Conservation (phyloP, 2,797 vertebrate genomes). For the Phrynocephalus forsythii region DNA sequence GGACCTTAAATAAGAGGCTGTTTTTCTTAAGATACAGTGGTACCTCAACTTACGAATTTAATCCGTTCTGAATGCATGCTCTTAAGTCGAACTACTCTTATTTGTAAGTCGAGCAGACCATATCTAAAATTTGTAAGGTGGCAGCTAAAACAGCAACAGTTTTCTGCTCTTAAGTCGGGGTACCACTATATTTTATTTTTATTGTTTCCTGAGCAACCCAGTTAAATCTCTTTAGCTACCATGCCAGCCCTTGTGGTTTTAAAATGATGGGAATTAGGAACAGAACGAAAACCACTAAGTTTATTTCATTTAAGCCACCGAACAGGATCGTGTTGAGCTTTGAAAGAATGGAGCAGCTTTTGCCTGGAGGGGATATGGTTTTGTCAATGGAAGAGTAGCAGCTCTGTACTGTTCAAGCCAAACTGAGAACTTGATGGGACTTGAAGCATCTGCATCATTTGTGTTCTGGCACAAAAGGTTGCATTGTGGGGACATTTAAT, state of each 20-base stretch:
- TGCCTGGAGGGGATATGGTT: constrained; percentile 20
- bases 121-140: too few relatives aligned
- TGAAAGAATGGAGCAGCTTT: constrained; percentile 38
- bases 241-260: constrained; percentile 22
- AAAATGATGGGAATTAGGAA: constrained; percentile 37
- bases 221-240: constrained; percentile 26
- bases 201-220: constrained; percentile 24
- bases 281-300: not conserved
- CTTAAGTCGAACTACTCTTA: too few relatives aligned
- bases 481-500: constrained; percentile 63
- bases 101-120: too few relatives aligned
- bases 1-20: not conserved
- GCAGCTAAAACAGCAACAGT: too few relatives aligned
- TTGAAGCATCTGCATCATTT: constrained; percentile 62
- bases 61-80: too few relatives aligned
- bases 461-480: constrained; percentile 54
- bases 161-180: too few relatives aligned
- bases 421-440: constrained; percentile 55
- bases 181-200: not conserved
- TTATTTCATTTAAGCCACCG: constrained; percentile 26
- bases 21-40: not conserved
- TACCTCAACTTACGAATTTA: too few relatives aligned
- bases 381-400: constrained; percentile 44
- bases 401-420: constrained; percentile 52
- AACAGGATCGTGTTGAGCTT: constrained; percentile 35